These are phyloP conservation scores for Hoplias malabaricus DNA, from an alignment of 2,113 vertebrate genomes.

Conservation along the genomic window DNA sequence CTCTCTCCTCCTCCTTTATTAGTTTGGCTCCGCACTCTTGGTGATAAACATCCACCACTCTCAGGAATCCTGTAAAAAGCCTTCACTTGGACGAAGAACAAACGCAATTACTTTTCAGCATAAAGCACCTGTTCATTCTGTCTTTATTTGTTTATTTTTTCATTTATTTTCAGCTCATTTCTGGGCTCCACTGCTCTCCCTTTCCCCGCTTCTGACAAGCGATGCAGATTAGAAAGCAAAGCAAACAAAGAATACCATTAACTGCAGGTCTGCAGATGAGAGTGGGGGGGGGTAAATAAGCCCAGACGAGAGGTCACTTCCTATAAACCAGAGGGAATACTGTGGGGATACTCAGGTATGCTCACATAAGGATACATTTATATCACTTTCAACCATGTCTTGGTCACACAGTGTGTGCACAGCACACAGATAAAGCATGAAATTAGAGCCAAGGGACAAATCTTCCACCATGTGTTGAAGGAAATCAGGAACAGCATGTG, in stretches of 20 bases:
- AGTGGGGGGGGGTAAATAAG: constrained; percentile 17
- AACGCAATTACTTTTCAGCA: background rate
- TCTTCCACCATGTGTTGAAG: too few relatives aligned
- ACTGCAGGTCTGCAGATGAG: constrained; percentile 14
- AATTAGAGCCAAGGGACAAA: background rate
- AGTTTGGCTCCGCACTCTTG: background rate
- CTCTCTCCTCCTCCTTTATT: background rate
- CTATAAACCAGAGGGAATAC: constrained; percentile 13
- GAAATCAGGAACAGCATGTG: too few relatives aligned
- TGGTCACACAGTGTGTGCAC: background rate
- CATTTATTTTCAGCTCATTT: constrained; percentile 12
- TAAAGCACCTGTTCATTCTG: constrained; percentile 18
- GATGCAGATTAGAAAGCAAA: constrained; percentile 29
- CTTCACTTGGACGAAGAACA: background rate
- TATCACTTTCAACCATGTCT: constrained; percentile 20
- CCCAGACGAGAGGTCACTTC: background rate
- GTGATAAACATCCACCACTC: background rate
- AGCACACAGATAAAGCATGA: background rate
- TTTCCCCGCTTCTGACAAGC: background rate
- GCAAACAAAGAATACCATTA: constrained; percentile 47
- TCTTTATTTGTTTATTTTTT: background rate
- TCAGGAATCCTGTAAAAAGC: background rate
- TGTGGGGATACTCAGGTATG: background rate
- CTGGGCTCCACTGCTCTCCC: background rate
- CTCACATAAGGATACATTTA: background rate